Evolutionary conservation across 2,888 invertebrate genomes (phyloP), one percentile per base, ranked within the genome.

Genomic region (Iphiclides podalirius): DNA sequence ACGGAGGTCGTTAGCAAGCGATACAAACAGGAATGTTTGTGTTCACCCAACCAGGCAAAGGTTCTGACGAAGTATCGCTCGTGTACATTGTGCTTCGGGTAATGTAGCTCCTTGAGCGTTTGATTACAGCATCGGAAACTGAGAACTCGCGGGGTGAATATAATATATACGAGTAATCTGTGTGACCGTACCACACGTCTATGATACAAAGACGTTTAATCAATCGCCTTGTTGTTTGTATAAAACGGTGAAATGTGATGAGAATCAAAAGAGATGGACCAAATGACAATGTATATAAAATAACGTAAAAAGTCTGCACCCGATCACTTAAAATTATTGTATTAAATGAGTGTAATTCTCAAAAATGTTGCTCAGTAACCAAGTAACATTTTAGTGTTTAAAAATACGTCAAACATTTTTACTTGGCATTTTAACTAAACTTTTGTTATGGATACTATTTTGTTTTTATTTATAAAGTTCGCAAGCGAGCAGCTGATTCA

Each of bases 1-100:
- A 31, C 39, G 28, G 26, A 11, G 28, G 11, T 68, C 63, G 65
- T 72, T 70, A 67, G 63, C 54, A 54, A 43, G 53, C 58, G 59
- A 66, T 61, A 61, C 54, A 49, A 47, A 59, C 33, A 36, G 54
- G 55, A 67, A 20, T 63, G 64, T 58, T 58, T 66, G 63, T 68
- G 61, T 61, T 65, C 56, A 58, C 56, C 47, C 52, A 47, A 53
- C 61, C 47, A 38, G 55, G 66, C 68, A 66, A 69, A 67, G 66
- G 57, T 58, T 59, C 31, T 47, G 38, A 55, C 54, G 60, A 63
- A 44, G 44, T 47, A 40, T 37, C 26, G 28, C 33, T 44, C 57
- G 57, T 55, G 53, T 60, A 54, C 47, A 54, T 58, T 55, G 52
- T 57, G 56, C 55, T 46, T 12, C 45, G 41, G 39, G 52, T 60